A percentile compares a stretch with the other conserved stretches of the same genome.
Conservation (phyloP, 2,888 invertebrate genomes). For the Octonoba sinensis region DNA sequence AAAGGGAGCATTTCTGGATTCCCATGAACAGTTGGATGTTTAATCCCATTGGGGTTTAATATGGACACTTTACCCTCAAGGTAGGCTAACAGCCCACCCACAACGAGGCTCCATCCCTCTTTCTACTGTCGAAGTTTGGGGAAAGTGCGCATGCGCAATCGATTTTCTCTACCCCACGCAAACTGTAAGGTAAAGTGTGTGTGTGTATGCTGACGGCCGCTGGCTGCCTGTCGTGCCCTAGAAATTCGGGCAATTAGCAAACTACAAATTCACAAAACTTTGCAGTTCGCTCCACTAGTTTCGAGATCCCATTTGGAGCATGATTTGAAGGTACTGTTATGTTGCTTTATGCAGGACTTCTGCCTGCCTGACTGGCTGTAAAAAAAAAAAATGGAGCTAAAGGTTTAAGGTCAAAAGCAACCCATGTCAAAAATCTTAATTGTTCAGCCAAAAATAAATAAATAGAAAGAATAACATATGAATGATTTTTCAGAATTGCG, state of each 20-base stretch:
- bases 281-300: background rate
- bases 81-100: slow-evolving; percentile 49
- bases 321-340: too few relatives aligned
- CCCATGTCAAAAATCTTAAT: too few relatives aligned
- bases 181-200: slow-evolving; percentile 56
- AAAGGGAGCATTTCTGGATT: too few relatives aligned
- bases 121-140: slow-evolving; percentile 56
- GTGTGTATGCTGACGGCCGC: slow-evolving; percentile 21
- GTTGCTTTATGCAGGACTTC: too few relatives aligned
- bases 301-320: too few relatives aligned
- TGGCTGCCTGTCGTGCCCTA: slow-evolving; percentile 37
- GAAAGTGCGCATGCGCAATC: slow-evolving; percentile 60
- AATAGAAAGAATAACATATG: too few relatives aligned
- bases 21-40: too few relatives aligned
- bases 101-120: slow-evolving; percentile 51
- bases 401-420: too few relatives aligned
- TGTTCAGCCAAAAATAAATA: too few relatives aligned
- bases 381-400: too few relatives aligned
- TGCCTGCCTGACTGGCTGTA: too few relatives aligned
- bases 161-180: slow-evolving; percentile 62
- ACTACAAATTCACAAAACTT: slow-evolving; percentile 30
- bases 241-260: slow-evolving; percentile 58
- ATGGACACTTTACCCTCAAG: slow-evolving; percentile 51
- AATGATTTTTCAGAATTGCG: too few relatives aligned
- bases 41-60: slow-evolving; percentile 36